Base-by-base conservation (phyloP, 2,113 vertebrate species). In the Xiphophorus hellerii region DNA sequence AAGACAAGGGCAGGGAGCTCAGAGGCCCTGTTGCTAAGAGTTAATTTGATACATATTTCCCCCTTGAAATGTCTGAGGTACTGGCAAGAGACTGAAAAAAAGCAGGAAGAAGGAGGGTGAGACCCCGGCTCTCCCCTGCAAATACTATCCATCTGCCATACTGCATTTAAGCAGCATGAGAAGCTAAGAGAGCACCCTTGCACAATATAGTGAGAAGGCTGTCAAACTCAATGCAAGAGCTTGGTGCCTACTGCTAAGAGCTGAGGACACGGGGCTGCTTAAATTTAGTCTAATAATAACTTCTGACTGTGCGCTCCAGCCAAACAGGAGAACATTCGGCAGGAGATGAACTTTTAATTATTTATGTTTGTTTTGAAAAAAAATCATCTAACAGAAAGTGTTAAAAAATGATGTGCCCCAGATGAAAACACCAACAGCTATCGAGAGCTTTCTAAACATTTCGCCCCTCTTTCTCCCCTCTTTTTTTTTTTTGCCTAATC, bases 1-100 rank as follows among this genome's bases (percentile, higher is more conserved):
- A 88, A 93, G 90, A 92, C 88, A 88, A 92, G 91, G 89, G 86
- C 84, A 85, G 84, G 77, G 82, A 78, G 71, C 89, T 84, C 4
- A 37, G 81, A 85, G 89, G 87, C 87, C 84, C 89, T 73, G 79
- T 84, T 90, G 89, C 89, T 88, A 84, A 71, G 84, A 93, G 90
- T 90, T 94, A 92, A 94, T 94, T 93, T 88, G 90, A 93, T 92
- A 91, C 88, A 93, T 91, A 92, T 92, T 92, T 93, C 82, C 86
- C 90, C 86, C 91, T 89, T 88, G 79, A 89, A 91, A 92, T 87
- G 91, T 93, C 89, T 90, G 88, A 92, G 83, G 90, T 86, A 87
- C 90, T 89, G 86, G 90, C 88, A 88, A 90, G 85, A 88, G 84
- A 86, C 44, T 62, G 74, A 79, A 71, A 77, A 78, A 68, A 86